phyloP scores from a whole-genome alignment of 2,888 invertebrate genomes.

The Scaptomyza flava region DNA sequence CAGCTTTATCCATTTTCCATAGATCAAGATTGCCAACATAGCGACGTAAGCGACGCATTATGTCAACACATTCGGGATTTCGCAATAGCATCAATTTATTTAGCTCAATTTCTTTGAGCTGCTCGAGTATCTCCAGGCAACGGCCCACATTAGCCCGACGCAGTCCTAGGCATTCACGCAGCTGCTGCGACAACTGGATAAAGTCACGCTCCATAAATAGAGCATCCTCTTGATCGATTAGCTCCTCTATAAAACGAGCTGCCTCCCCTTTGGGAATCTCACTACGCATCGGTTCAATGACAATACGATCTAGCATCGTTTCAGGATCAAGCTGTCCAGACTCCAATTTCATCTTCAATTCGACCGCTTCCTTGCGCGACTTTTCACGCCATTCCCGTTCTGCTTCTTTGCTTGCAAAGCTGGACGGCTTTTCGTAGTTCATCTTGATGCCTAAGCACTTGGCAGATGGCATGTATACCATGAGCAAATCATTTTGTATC shows the following conservation, averaged over 20 bases:
- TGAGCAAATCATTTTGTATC: constrained; percentile 85
- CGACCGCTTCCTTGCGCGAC: constrained; percentile 87
- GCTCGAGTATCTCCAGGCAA: constrained; percentile 89
- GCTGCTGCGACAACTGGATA: constrained; percentile 78
- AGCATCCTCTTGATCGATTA: constrained; percentile 81
- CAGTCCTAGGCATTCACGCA: constrained; percentile 83
- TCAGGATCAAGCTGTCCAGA: constrained; percentile 87
- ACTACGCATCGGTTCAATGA: constrained; percentile 85
- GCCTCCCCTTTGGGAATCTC: constrained; percentile 79
- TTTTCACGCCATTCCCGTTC: constrained; percentile 88
- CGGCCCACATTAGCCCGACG: constrained; percentile 88
- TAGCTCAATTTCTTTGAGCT: constrained; percentile 84
- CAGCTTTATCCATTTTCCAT: constrained; percentile 88
- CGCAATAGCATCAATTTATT: constrained; percentile 92
- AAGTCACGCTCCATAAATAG: constrained; percentile 81
- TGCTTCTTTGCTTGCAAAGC: constrained; percentile 87
- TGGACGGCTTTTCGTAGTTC: constrained; percentile 86
- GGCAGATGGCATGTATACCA: constrained; percentile 87
- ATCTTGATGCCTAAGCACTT: constrained; percentile 89
- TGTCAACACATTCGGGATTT: constrained; percentile 91
- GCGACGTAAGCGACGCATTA: constrained; percentile 89
- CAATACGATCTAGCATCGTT: constrained; percentile 86
- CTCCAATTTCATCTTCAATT: constrained; percentile 87
- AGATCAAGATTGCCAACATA: constrained; percentile 92
- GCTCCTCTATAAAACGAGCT: constrained; percentile 79